phyloP scores from a whole-genome alignment of 23 tunicate genomes.

The Phallusia fumigata region DNA sequence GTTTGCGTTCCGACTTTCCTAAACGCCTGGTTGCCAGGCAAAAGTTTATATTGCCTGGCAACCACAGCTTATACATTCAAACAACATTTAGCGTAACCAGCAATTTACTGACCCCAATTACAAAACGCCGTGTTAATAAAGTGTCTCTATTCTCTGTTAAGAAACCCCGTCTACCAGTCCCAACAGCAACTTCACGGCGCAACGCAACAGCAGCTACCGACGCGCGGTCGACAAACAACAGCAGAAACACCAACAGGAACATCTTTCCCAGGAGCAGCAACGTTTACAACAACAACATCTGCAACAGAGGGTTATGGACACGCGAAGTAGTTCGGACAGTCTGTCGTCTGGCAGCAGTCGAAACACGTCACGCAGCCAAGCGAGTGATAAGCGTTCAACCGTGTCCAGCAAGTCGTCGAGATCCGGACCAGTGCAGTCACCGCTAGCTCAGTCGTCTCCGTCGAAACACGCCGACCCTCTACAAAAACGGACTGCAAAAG shows the following conservation, averaged over 20 bases:
- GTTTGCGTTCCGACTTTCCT: too few relatives aligned
- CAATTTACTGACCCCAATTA: too few relatives aligned
- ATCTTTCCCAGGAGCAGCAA: neutral
- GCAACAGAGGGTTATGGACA: slow-evolving; percentile 9
- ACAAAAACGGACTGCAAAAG: slow-evolving; percentile 24
- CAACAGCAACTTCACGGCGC: slow-evolving; percentile 19
- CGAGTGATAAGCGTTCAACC: slow-evolving; percentile 14
- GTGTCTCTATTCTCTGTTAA: neutral
- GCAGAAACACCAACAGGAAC: neutral
- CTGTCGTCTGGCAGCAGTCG: slow-evolving; percentile 16
- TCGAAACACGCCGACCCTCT: slow-evolving; percentile 22
- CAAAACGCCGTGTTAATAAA: too few relatives aligned
- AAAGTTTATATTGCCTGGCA: too few relatives aligned
- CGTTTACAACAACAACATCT: slow-evolving; percentile 24
- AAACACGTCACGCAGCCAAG: neutral
- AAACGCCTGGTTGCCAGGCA: too few relatives aligned
- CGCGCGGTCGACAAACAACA: slow-evolving; percentile 35
- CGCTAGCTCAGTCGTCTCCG: neutral
- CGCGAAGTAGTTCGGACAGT: slow-evolving; percentile 30
- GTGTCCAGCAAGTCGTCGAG: slow-evolving; percentile 6
- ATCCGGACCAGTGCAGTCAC: slow-evolving; percentile 3
- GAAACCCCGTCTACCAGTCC: slow-evolving; percentile 19
- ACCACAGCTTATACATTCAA: too few relatives aligned
- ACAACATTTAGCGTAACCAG: too few relatives aligned
- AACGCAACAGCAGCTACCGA: slow-evolving; percentile 63